phyloP scores from a whole-genome alignment of 1,140 invertebrate species.

The Drosophila virilis region DNA sequence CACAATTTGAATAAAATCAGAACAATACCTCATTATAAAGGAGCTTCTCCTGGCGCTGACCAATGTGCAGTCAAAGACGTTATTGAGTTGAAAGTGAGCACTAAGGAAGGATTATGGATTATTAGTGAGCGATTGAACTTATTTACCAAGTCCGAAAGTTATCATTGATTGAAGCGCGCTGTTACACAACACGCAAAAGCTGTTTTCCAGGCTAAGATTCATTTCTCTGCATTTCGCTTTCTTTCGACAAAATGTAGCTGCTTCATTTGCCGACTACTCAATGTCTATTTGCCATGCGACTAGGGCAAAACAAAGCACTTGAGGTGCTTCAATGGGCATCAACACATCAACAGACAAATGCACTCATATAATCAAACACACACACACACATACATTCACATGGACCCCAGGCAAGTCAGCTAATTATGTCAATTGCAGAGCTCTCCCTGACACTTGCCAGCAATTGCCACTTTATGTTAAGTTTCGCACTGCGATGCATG shows the following conservation, averaged over 20 bases:
- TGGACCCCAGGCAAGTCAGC: conserved; percentile 18
- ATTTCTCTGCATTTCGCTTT: background rate
- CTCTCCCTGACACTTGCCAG: conserved; percentile 52
- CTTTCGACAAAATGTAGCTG: conserved; percentile 1
- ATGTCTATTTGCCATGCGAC: conserved; percentile 23
- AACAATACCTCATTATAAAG: too few species aligned
- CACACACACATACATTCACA: conserved; percentile 1
- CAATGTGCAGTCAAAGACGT: too few species aligned
- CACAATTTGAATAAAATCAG: too few species aligned
- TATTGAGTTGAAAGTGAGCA: too few species aligned
- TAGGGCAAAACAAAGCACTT: conserved; percentile 33
- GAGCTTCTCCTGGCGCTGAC: too few species aligned
- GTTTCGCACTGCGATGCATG: conserved; percentile 6
- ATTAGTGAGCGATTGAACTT: too few species aligned
- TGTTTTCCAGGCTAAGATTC: too few species aligned
- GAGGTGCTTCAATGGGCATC: conserved; percentile 30
- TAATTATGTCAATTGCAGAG: conserved; percentile 73
- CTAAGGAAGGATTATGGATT: too few species aligned
- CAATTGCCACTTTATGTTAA: conserved; percentile 44
- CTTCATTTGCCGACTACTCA: conserved; percentile 10
- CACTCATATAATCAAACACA: conserved; percentile 3
- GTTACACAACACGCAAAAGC: too few species aligned
- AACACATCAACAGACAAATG: conserved; percentile 3
- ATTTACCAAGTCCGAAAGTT: too few species aligned
- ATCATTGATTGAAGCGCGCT: too few species aligned